These are phyloP conservation scores for Ceratina japonica DNA, from an alignment of 1,140 invertebrate species.

Conservation along the genomic window DNA sequence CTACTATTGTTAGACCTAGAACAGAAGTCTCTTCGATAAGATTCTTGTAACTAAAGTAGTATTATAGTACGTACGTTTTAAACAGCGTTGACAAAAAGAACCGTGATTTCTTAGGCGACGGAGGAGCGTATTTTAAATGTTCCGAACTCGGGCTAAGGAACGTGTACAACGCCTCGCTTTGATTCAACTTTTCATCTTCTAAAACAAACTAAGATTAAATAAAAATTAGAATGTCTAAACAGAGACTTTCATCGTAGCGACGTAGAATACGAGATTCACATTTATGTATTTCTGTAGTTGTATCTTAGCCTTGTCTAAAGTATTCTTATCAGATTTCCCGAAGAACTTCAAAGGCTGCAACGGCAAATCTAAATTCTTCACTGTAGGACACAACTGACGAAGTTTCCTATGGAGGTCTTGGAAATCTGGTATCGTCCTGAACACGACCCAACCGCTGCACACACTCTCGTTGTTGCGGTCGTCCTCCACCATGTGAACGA, in stretches of 20 bases:
- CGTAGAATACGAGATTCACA: conserved; percentile 78
- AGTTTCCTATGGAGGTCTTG: conserved; percentile 91
- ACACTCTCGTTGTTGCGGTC: conserved; percentile 83
- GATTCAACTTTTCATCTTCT: conserved; percentile 91
- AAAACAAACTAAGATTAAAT: conserved; percentile 86
- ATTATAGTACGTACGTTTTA: conserved; percentile 83
- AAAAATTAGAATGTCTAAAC: not conserved
- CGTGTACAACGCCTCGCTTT: conserved; percentile 92
- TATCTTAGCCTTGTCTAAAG: conserved; percentile 89
- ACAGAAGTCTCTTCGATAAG: not conserved
- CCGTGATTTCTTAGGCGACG: conserved; percentile 88
- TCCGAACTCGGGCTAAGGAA: conserved; percentile 94
- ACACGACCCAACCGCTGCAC: conserved; percentile 90
- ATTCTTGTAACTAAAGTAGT: not conserved
- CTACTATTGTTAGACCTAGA: conserved; percentile 71
- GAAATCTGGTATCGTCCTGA: conserved; percentile 90
- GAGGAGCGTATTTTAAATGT: conserved; percentile 88
- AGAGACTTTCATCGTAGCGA: too few species aligned
- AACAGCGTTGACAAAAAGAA: conserved; percentile 93
- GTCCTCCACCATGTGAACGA: conserved; percentile 87
- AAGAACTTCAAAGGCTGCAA: conserved; percentile 89
- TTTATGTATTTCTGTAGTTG: conserved; percentile 92
- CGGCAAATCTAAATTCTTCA: conserved; percentile 90
- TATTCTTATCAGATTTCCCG: conserved; percentile 88
- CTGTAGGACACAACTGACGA: conserved; percentile 87